A percentile compares a stretch with the other conserved stretches of the same genome.
These are phyloP conservation scores for Hypsibius dujardini DNA, from an alignment of 1,140 invertebrate genomes.

Conservation along the genomic window DNA sequence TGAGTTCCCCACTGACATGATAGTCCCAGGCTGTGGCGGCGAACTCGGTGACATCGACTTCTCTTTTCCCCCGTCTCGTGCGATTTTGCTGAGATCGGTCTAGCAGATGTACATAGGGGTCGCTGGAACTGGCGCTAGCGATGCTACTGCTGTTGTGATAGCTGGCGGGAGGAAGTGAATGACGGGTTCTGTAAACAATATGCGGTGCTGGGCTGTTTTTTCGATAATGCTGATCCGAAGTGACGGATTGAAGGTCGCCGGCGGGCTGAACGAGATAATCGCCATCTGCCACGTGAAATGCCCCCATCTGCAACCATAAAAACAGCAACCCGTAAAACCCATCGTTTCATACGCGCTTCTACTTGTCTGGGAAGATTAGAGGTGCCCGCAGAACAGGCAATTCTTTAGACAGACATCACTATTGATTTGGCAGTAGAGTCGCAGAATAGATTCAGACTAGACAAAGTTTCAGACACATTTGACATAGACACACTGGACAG, in stretches of 20 bases:
- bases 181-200: not conserved
- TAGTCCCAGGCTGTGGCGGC: not conserved
- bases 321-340: no score
- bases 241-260: not conserved
- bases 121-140: not conserved
- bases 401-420: no score
- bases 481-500: no score
- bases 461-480: no score
- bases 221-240: not conserved
- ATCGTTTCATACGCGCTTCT: no score
- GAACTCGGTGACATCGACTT: not conserved
- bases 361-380: no score
- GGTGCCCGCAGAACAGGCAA: no score
- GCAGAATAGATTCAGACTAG: no score
- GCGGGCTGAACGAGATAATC: not conserved
- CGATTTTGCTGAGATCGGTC: not conserved
- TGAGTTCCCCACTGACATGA: not conserved
- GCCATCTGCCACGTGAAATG: slow-evolving; percentile 1
- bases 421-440: no score
- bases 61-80: not conserved
- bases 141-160: not conserved
- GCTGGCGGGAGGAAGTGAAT: not conserved
- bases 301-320: not conserved
- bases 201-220: not conserved
- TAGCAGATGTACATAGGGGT: not conserved